Conservation (phyloP, 2,113 vertebrate species). For the Lanius ludovicianus region DNA sequence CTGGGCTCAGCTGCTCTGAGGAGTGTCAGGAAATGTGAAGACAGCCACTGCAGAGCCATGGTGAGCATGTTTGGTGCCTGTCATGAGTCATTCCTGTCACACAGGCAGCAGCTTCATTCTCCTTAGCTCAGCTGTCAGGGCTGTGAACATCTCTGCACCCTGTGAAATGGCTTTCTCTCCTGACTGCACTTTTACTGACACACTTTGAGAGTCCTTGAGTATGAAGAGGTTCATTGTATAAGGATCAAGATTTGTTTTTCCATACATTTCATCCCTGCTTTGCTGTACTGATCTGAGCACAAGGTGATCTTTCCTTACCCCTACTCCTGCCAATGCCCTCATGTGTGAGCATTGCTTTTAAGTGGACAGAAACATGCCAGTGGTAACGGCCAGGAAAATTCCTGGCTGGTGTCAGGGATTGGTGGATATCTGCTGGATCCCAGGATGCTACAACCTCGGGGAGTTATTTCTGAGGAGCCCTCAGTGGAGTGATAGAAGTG, state of each 20-base stretch:
- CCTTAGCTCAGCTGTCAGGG: background rate
- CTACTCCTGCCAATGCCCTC: background rate
- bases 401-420: background rate
- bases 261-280: background rate
- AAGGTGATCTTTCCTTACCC: background rate
- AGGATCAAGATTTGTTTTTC: background rate
- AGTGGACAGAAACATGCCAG: background rate
- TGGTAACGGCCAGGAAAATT: background rate
- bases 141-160: background rate
- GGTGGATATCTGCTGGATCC: background rate
- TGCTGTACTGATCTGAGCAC: background rate
- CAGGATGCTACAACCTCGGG: background rate
- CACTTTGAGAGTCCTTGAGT: background rate
- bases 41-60: background rate
- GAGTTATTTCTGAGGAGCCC: background rate
- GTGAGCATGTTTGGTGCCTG: background rate
- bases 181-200: background rate
- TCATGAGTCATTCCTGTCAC: background rate
- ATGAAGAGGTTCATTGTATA: background rate
- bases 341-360: accelerated
- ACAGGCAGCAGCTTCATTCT: background rate
- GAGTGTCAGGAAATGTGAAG: background rate
- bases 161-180: background rate
- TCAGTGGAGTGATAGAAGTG: background rate
- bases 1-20: background rate